Base-by-base conservation (phyloP, 2,888 invertebrate genomes). In the Sympetrum striolatum region DNA sequence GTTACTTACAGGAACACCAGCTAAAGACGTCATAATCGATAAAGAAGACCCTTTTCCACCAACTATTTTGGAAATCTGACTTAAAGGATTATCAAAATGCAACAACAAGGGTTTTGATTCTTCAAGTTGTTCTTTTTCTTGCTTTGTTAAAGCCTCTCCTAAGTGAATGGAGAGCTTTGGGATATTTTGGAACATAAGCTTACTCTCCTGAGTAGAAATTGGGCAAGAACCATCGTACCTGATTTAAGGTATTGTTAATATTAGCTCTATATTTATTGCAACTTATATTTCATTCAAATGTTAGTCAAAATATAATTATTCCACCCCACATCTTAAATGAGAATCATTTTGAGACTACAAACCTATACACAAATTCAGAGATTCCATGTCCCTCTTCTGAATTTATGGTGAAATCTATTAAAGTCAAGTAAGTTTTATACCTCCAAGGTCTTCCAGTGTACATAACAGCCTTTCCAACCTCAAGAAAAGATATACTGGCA, bases 11-110 rank as follows among this genome's bases (percentile, higher is more conserved):
- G 95, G 93, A 80, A 94, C 92, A 48, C 91, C 90, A 48, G 90
- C 92, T 86, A 94, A 92, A 31, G 93, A 93, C 14, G 94, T 93
- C 81, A 98, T 94, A 73, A 96, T 93, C 0, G 97, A 97, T 22
- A 98, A 93, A 2, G 97, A 97, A 1, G 96, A 96, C 15, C 97
- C 97, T 93, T 98, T 98, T 0, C 97, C 97, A 0, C 98, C 98
- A 0, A 96, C 96, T 15, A 96, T 93, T 14, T 93, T 60, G 8
- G 86, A 60, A n/a, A 39, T 86, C 37, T 86, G 60, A 64, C 86
- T 64, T n/a, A 86, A 37, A 86, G 60, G 60, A n/a, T 86, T 53
- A 60, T 18, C 60, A 60, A 86, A 86, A 86, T 60, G 60, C n/a
- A 86, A 86, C 35, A 37, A n/a, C 22, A 86, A 22, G 18, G 86